These are phyloP conservation scores for Corythornis vintsioides DNA, from an alignment of 2,113 vertebrate genomes.

Conservation along the genomic window DNA sequence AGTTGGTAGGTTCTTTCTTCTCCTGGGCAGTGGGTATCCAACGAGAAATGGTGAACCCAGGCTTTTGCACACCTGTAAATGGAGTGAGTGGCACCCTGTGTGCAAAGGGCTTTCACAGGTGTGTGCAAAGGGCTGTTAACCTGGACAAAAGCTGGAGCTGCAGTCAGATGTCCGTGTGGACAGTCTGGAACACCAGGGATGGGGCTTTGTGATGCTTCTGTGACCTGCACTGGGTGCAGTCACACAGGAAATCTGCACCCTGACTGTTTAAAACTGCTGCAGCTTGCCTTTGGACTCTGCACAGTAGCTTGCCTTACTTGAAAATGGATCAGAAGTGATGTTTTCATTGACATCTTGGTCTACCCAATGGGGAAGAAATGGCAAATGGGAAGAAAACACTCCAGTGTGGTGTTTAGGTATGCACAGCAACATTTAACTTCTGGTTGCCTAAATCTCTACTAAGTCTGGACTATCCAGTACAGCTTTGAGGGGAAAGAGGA, in stretches of 20 bases:
- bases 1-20: background rate
- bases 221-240: background rate
- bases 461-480: background rate
- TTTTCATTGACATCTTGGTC: background rate
- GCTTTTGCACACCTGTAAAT: background rate
- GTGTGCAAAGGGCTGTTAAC: background rate
- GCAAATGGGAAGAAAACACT: background rate
- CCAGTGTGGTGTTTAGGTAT: background rate
- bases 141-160: background rate
- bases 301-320: background rate
- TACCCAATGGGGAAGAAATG: background rate
- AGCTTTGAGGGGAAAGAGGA: background rate
- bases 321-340: slow-evolving; percentile 17
- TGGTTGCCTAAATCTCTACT: background rate
- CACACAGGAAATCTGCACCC: background rate
- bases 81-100: background rate
- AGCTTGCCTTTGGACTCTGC: background rate
- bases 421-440: background rate
- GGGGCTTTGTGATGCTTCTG: background rate
- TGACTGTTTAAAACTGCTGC: background rate
- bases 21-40: background rate
- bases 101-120: background rate
- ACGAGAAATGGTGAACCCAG: background rate
- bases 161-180: background rate
- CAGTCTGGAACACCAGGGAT: background rate